A percentile compares a stretch with the other conserved stretches of the same genome.
These are phyloP conservation scores for Colletes latitarsis DNA, from an alignment of 1,140 invertebrate genomes.

Conservation along the genomic window DNA sequence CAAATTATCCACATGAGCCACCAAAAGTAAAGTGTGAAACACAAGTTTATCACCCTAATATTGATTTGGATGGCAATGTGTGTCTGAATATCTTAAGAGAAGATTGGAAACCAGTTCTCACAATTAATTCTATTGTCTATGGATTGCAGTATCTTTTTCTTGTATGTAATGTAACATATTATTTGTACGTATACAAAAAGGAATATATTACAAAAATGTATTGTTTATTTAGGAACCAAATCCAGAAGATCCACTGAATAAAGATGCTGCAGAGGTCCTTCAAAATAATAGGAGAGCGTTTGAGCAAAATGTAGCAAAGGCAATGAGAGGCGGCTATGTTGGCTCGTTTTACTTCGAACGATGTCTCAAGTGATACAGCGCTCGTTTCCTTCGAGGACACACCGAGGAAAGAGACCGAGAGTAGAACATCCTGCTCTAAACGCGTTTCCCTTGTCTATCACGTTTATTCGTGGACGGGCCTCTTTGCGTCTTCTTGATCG, in stretches of 20 bases:
- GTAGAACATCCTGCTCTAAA: constrained; percentile 24
- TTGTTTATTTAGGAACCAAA: constrained; percentile 92
- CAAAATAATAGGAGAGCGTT: constrained; percentile 96
- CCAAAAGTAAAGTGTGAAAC: constrained; percentile 98
- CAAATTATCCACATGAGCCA: constrained; percentile 97
- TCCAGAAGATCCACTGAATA: constrained; percentile 98
- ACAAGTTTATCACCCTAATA: constrained; percentile 97
- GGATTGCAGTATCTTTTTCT: constrained; percentile 98
- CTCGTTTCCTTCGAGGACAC: constrained; percentile 65
- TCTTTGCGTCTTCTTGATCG: constrained; percentile 75
- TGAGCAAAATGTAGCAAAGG: constrained; percentile 97
- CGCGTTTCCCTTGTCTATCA: constrained; percentile 65
- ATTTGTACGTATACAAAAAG: not conserved
- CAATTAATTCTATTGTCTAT: constrained; percentile 99
- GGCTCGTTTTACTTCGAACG: constrained; percentile 96
- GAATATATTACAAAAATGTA: not conserved
- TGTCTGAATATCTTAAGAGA: constrained; percentile 97
- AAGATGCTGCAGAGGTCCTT: constrained; percentile 98
- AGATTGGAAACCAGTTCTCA: constrained; percentile 99
- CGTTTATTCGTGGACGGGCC: constrained; percentile 75
- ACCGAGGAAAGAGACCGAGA: constrained; percentile 54
- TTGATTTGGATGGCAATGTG: constrained; percentile 97
- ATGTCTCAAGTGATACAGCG: constrained; percentile 94
- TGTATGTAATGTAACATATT: constrained; percentile 82
- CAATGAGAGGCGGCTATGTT: constrained; percentile 97